Evolutionary conservation across 1,140 invertebrate genomes (phyloP).

Genomic region (Diprion similis): DNA sequence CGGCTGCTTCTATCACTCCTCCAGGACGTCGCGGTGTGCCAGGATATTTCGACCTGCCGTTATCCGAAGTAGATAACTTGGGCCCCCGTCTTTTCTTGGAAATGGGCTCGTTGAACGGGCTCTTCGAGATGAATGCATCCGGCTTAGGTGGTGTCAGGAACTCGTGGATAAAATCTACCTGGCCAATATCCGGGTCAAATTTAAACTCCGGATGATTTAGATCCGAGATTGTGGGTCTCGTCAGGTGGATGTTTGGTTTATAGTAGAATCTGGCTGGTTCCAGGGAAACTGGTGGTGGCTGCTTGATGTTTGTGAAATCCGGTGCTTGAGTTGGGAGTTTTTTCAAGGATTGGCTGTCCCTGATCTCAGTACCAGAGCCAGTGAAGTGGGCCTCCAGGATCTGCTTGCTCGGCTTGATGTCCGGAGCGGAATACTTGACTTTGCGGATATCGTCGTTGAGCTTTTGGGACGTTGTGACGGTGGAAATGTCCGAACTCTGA

Average conservation of each 20-base stretch:
- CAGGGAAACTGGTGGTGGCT: conserved; percentile 25
- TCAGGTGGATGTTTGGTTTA: conserved; percentile 19
- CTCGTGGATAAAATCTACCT: conserved; percentile 25
- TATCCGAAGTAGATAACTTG: not conserved
- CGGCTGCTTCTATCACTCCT: not conserved
- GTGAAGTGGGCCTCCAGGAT: conserved; percentile 52
- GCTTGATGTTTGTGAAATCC: conserved; percentile 48
- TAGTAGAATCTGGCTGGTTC: conserved; percentile 32
- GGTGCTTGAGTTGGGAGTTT: conserved; percentile 36
- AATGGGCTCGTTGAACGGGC: conserved; percentile 43
- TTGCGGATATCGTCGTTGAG: conserved; percentile 48
- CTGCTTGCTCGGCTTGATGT: conserved; percentile 41
- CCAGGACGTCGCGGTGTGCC: not conserved
- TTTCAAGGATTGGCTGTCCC: conserved; percentile 22
- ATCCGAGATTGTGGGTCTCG: conserved; percentile 4
- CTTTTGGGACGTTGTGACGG: conserved; percentile 42
- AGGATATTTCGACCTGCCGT: not conserved
- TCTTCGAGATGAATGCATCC: conserved; percentile 46
- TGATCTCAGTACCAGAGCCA: conserved; percentile 30
- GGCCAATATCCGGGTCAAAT: not conserved
- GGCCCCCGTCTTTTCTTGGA: conserved; percentile 43
- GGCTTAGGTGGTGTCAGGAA: conserved; percentile 52
- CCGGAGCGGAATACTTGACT: conserved; percentile 36
- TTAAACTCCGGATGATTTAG: not conserved
- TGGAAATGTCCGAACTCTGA: conserved; percentile 35